phyloP scores from a whole-genome alignment of 2,113 vertebrate genomes.

The Nothobranchius furzeri region DNA sequence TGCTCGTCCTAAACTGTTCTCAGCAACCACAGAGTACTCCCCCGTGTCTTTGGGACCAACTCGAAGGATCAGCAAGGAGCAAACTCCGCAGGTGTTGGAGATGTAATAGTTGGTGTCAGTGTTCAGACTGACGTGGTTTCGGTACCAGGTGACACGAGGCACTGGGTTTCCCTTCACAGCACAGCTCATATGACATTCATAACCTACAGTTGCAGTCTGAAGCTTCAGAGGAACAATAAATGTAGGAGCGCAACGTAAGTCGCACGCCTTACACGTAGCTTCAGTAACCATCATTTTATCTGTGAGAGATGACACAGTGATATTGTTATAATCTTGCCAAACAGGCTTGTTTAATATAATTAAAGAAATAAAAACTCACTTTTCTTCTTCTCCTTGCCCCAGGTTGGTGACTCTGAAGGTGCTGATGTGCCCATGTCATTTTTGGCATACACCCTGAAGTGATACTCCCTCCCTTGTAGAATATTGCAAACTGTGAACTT shows the following conservation, averaged over 20 bases:
- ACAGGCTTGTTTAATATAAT: neutral
- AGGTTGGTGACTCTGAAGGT: conserved; percentile 85
- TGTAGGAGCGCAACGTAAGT: conserved; percentile 76
- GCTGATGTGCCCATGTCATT: conserved; percentile 85
- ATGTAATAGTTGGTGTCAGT: conserved; percentile 75
- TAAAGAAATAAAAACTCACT: conserved; percentile 53
- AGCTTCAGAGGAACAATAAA: conserved; percentile 83
- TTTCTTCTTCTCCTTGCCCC: conserved; percentile 77
- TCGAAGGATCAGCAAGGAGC: conserved; percentile 82
- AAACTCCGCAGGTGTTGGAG: conserved; percentile 85
- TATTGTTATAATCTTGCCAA: neutral
- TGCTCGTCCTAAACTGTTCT: conserved; percentile 78
- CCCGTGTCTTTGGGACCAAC: conserved; percentile 81
- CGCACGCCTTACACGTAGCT: conserved; percentile 61
- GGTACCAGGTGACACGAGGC: conserved; percentile 86
- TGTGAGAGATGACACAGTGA: conserved; percentile 38
- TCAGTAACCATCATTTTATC: conserved; percentile 68
- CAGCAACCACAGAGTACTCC: conserved; percentile 80
- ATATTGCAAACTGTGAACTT: conserved; percentile 84
- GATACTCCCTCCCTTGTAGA: conserved; percentile 84
- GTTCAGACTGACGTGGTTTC: conserved; percentile 79
- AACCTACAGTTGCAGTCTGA: conserved; percentile 82
- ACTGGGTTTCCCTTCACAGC: conserved; percentile 83
- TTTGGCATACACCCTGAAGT: conserved; percentile 89
- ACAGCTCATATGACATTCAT: conserved; percentile 88